Evolutionary conservation across 2,797 vertebrate species (phyloP), one percentile per base, ranked within the genome.

Genomic region (Clarias fuscus): DNA sequence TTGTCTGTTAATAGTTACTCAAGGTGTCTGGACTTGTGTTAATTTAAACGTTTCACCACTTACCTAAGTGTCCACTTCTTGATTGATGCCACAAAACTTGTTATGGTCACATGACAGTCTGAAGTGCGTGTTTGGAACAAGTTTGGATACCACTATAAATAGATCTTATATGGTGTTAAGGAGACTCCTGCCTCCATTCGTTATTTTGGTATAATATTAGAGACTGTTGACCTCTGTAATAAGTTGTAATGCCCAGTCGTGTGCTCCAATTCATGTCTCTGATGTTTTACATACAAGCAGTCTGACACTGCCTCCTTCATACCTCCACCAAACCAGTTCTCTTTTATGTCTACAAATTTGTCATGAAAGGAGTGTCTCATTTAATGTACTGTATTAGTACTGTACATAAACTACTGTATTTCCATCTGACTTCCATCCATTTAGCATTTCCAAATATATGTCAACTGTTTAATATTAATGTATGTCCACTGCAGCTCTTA

Each of bases 1-100:
- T 65, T 76, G 71, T 75, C 33, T 75, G 53, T 33, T 84, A 84
- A 75, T 62, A 84, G 58, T 73, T 84, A 73, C 56, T 84, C 53
- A 84, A 84, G 53, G 83, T 59, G n/a, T 43, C 59, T 48, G 37
- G 68, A 84, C n/a, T 71, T 40, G 56, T 84, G 70, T 81, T 81
- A 24, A 30, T 84, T 24, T 27, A 27, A 73, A 84, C 33, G 6
- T 56, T 77, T 76, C 71, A 33, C 40, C 61, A 56, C 61, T 65
- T 65, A 65, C 18, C 61, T 27, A 65, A 62, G 71, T 68, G 83
- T 65, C 27, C 15, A 77, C 40, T 7, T 84, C 70, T 59, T 75
- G 71, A 64, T 40, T 75, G 20, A 65, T 84, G 59, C 53, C 64
- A 27, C 53, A 40, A 30, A 82, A 82, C 79, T 82, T 33, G 24